phyloP scores from a whole-genome alignment of 2,797 vertebrate genomes.

The Sardinella longiceps region DNA sequence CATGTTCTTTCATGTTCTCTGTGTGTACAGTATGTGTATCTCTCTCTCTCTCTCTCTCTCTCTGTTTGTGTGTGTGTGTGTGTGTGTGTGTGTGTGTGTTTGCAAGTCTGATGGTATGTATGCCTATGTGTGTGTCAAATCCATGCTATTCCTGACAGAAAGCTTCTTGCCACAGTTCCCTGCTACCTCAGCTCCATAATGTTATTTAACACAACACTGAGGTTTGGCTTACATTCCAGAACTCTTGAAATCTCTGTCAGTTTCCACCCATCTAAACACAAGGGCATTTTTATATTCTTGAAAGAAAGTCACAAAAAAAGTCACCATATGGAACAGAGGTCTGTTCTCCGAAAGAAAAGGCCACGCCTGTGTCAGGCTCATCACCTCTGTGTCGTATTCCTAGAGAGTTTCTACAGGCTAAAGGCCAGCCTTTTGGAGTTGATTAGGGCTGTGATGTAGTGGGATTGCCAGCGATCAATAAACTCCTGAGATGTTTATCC shows the following conservation, averaged over 20 bases:
- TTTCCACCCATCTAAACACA: neutral
- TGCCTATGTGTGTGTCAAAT: no score
- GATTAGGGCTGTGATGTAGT: conserved; percentile 50
- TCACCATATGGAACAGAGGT: neutral
- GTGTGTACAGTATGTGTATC: no score
- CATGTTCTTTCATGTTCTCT: neutral
- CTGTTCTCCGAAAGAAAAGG: neutral
- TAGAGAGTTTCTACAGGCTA: conserved; percentile 7
- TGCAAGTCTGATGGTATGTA: no score
- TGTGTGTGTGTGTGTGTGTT: conserved; percentile 9
- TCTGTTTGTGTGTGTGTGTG: neutral
- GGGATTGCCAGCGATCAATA: conserved; percentile 61
- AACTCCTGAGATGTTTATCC: conserved; percentile 52
- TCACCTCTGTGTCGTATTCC: neutral
- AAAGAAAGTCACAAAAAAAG: no score
- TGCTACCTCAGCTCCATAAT: no score
- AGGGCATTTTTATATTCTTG: neutral
- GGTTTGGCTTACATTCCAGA: neutral
- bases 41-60: no score
- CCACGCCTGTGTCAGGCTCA: neutral
- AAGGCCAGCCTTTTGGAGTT: conserved; percentile 51
- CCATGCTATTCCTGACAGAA: no score
- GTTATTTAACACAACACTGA: neutral
- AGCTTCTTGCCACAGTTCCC: no score
- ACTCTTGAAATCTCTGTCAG: no score